Percentiles rank a stretch among this genome's conserved stretches.
phyloP scores from a whole-genome alignment of 2,113 vertebrate genomes.

The Colius striatus region DNA sequence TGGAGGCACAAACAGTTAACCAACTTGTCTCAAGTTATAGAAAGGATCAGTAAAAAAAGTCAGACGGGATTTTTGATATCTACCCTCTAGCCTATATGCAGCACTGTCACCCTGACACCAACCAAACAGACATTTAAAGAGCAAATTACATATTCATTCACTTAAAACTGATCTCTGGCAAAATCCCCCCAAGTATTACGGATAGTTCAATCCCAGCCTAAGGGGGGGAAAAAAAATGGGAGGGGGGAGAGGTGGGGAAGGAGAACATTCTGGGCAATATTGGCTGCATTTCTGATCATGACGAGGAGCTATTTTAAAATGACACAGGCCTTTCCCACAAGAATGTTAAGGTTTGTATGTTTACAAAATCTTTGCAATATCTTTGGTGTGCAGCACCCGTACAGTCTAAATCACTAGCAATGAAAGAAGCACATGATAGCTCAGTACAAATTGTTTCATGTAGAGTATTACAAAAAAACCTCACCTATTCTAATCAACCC shows the following conservation, averaged over 20 bases:
- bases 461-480: not conserved
- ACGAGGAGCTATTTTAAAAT: not conserved
- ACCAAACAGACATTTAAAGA: not conserved
- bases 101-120: not conserved
- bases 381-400: conserved; percentile 59
- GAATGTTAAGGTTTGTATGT: conserved; percentile 58
- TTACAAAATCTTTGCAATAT: conserved; percentile 55
- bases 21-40: not conserved
- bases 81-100: not conserved
- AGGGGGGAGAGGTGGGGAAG: too few relatives aligned
- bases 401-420: conserved; percentile 19
- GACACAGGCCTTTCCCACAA: not conserved
- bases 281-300: conserved; percentile 13
- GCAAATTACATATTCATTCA: not conserved
- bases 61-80: not conserved
- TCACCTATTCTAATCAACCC: conserved; percentile 24
- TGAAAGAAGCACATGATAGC: conserved; percentile 21
- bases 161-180: conserved; percentile 4
- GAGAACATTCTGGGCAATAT: not conserved
- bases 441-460: conserved; percentile 34
- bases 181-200: not conserved
- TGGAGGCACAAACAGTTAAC: not conserved
- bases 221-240: accelerated
- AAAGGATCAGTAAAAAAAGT: not conserved
- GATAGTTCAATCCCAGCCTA: not conserved